These are phyloP conservation scores for Sus scrofa DNA, from an alignment of 2,113 vertebrate genomes.

Conservation along the genomic window DNA sequence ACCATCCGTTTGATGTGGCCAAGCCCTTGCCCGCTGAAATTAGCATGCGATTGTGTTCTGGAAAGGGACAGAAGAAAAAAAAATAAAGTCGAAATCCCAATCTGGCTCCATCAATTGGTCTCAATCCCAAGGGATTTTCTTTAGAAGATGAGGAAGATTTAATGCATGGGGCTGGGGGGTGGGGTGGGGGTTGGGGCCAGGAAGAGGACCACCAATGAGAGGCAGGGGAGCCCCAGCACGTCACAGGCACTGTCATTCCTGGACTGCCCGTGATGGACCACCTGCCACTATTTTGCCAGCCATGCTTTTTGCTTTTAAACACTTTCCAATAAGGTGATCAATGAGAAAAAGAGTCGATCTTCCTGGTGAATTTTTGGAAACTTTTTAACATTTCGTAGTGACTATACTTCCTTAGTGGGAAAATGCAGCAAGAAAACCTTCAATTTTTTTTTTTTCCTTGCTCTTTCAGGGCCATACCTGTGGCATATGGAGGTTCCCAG, in stretches of 20 bases:
- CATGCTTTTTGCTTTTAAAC: conserved; percentile 13
- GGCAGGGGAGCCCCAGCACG: fast-evolving
- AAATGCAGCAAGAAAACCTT: background rate
- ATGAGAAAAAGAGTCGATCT: background rate
- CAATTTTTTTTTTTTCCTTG: background rate
- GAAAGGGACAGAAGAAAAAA: background rate
- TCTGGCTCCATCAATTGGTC: background rate
- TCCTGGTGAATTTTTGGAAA: background rate
- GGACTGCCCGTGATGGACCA: fast-evolving
- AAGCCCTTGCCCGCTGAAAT: background rate
- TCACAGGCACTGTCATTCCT: background rate
- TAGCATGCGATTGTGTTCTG: background rate
- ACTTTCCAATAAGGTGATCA: background rate
- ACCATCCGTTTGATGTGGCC: background rate
- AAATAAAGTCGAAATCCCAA: background rate
- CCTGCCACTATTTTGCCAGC: background rate
- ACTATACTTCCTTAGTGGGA: background rate
- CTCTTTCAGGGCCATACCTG: too few relatives aligned
- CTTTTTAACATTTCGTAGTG: background rate
- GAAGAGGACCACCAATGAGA: background rate
- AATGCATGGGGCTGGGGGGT: fast-evolving
- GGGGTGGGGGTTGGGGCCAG: background rate
- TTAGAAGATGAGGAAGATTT: background rate
- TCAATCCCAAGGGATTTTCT: background rate
- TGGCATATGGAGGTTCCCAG: too few relatives aligned